Base-by-base conservation (phyloP, 2,888 invertebrate genomes). In the Cephonodes hylas region DNA sequence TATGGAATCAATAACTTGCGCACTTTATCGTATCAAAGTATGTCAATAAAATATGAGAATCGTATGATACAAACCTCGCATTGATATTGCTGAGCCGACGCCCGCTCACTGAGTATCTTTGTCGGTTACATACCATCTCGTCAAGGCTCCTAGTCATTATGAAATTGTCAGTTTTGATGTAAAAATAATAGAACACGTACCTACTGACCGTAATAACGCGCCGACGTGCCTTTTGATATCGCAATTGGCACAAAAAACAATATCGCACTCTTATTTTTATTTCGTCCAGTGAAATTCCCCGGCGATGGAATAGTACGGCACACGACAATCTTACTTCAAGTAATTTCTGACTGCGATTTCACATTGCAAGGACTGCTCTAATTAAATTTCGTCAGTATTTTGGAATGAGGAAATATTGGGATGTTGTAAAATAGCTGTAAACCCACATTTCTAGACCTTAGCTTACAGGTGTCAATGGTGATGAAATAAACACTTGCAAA, bases 131-230 rank as follows among this genome's bases (percentile, higher is more conserved):
- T 38, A 38, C 25, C 38, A 57, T 61, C 66, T 69, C 65, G 42
- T 63, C 84, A 86, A 85, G 84, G 84, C 72, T 72, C 59, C 42
- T 25, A 23, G 65, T 27, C 18, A 68, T 85, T 81, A 77, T 74
- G 78, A 84, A 85, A 86, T 77, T 78, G 77, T 71, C 77, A 79
- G 72, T 70, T 80, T 78, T 79, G 73, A 85, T 82, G 76, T 79
- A 80, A 83, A 85, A 80, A 85, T 86, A 85, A 84, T 84, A 79
- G 78, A 79, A 72, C 80, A 85, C 81, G 83, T 83, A 77, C 68
- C 71, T 78, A 76, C 70, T 66, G 69, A 67, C 74, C 76, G 80
- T 76, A 78, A 80, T 76, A 75, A 60, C 59, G 62, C 63, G 67
- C 63, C 67, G 73, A 80, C 83, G 79, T 83, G 79, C 66, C 76